Evolutionary conservation across 2,113 vertebrate genomes (phyloP).

Genomic region (Equus quagga): DNA sequence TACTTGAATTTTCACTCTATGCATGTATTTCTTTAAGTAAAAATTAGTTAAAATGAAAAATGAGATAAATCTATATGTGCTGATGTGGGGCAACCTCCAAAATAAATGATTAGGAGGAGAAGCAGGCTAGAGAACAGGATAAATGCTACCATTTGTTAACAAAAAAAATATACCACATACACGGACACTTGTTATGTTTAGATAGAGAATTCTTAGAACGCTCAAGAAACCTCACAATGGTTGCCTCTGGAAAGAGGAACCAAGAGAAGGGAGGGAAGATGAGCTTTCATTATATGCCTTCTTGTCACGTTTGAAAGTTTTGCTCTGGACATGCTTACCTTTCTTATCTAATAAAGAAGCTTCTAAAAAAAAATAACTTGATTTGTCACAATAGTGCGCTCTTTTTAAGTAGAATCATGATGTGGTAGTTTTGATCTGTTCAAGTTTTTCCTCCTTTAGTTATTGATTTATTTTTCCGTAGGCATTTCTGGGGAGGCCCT

Average conservation of each 20-base stretch:
- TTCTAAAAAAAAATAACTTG: neutral
- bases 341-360: conserved; percentile 29
- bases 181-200: neutral
- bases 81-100: neutral
- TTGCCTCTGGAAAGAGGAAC: neutral
- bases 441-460: neutral
- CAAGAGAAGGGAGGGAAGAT: neutral
- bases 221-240: neutral
- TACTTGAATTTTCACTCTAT: conserved; percentile 22
- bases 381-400: neutral
- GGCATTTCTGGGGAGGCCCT: neutral
- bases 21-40: neutral
- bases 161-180: neutral
- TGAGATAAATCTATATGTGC: neutral
- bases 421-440: neutral
- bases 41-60: neutral
- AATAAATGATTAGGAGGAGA: conserved; percentile 26
- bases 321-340: neutral
- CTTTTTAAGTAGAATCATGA: conserved; percentile 9
- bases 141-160: neutral
- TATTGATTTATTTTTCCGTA: conserved; percentile 26
- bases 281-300: neutral
- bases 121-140: neutral
- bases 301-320: conserved; percentile 12
- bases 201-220: neutral